phyloP scores from a whole-genome alignment of 2,797 vertebrate species.

The Denticeps clupeoides region DNA sequence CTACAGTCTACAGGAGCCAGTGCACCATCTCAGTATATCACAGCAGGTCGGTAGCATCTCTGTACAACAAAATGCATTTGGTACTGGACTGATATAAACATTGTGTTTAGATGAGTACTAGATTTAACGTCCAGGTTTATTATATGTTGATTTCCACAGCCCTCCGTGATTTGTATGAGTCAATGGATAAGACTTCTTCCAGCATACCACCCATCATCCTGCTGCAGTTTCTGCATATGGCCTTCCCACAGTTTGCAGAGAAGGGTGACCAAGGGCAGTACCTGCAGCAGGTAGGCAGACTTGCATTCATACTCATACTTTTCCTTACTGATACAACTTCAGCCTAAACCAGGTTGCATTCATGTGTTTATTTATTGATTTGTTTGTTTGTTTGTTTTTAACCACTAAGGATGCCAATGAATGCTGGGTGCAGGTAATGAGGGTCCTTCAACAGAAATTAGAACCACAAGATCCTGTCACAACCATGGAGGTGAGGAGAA shows the following conservation, averaged over 20 bases:
- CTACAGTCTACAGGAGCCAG: slow-evolving; percentile 89
- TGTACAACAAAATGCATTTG: too few species aligned
- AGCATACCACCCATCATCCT: slow-evolving; percentile 97
- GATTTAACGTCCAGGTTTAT: background rate
- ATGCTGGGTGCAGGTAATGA: slow-evolving; percentile 96
- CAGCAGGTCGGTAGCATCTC: slow-evolving; percentile 68
- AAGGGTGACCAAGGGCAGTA: slow-evolving; percentile 98
- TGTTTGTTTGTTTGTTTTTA: background rate
- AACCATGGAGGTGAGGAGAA: slow-evolving; percentile 74
- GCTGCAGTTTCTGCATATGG: slow-evolving; percentile 97
- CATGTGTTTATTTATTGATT: background rate
- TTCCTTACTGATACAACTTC: background rate
- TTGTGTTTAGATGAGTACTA: background rate
- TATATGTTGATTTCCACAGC: slow-evolving; percentile 55
- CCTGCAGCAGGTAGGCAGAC: slow-evolving; percentile 88
- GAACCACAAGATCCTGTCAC: slow-evolving; percentile 77
- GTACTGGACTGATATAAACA: background rate
- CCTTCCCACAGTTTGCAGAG: slow-evolving; percentile 98
- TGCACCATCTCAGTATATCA: slow-evolving; percentile 95
- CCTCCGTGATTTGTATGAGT: slow-evolving; percentile 93
- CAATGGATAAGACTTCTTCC: slow-evolving; percentile 98
- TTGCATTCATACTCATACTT: too few species aligned
- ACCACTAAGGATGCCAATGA: slow-evolving; percentile 81
- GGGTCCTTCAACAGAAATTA: slow-evolving; percentile 92
- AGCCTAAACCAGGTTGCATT: background rate